phyloP scores from a whole-genome alignment of 2,888 invertebrate species.

The Sesamia inferens region DNA sequence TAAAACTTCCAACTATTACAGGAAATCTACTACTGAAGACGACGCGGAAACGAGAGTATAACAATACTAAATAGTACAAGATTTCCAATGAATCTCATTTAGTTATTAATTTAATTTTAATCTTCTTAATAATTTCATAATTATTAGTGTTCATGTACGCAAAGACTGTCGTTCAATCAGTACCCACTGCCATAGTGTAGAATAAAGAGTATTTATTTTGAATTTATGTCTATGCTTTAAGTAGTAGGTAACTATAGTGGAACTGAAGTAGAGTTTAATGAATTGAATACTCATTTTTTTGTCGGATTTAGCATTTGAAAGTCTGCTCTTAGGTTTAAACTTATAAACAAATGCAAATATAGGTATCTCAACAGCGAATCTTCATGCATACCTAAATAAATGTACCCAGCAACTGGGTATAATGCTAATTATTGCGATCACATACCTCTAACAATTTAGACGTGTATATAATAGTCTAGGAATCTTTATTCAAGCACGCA shows the following conservation, averaged over 20 bases:
- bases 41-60: constrained; percentile 88
- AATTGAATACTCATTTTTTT: constrained; percentile 66
- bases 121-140: constrained; percentile 66
- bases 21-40: constrained; percentile 90
- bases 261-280: constrained; percentile 54
- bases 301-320: constrained; percentile 57
- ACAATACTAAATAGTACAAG: constrained; percentile 81
- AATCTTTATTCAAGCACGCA: constrained; percentile 34
- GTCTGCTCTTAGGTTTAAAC: constrained; percentile 53
- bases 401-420: constrained; percentile 29
- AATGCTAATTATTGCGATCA: constrained; percentile 34
- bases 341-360: constrained; percentile 30
- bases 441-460: constrained; percentile 42
- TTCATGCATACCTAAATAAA: constrained; percentile 19
- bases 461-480: constrained; percentile 49
- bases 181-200: constrained; percentile 87
- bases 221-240: constrained; percentile 77
- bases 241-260: constrained; percentile 67
- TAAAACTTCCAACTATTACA: constrained; percentile 65
- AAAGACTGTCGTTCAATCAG: constrained; percentile 86
- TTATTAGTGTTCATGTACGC: constrained; percentile 75
- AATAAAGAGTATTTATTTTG: constrained; percentile 67
- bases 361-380: constrained; percentile 13
- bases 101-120: constrained; percentile 78
- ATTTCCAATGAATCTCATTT: constrained; percentile 90